These are phyloP conservation scores for Galendromus occidentalis DNA, from an alignment of 1,140 invertebrate species.

Conservation along the genomic window DNA sequence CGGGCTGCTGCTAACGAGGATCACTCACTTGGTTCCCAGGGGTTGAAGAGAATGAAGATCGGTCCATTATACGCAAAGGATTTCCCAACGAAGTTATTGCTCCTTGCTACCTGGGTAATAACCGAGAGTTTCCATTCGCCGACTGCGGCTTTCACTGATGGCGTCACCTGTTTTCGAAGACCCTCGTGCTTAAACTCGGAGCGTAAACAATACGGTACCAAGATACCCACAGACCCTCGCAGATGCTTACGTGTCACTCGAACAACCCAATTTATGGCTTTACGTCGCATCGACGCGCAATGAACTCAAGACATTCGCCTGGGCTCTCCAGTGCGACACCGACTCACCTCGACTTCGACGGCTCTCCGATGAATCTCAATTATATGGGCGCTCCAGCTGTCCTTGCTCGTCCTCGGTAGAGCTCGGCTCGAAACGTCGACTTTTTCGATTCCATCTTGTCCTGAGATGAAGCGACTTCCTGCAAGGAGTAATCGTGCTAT, in stretches of 20 bases:
- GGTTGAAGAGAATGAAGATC: slow-evolving; percentile 47
- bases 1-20: no score
- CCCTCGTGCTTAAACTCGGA: background rate
- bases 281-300: background rate
- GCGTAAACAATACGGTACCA: background rate
- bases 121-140: slow-evolving; percentile 68
- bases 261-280: background rate
- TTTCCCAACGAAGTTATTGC: slow-evolving; percentile 21
- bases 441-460: background rate
- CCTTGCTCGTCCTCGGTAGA: background rate
- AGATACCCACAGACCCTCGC: background rate
- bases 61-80: slow-evolving; percentile 38
- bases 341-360: background rate
- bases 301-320: no score
- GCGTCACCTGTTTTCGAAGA: slow-evolving; percentile 35
- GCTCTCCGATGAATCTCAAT: background rate
- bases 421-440: background rate
- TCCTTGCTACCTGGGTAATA: slow-evolving; percentile 50
- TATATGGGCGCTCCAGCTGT: background rate
- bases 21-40: slow-evolving; percentile 37
- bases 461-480: background rate
- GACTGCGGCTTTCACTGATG: slow-evolving; percentile 50
- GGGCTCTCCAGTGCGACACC: no score
- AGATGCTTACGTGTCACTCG: background rate
- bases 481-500: background rate